Evolutionary conservation across 1,140 invertebrate genomes (phyloP), one percentile per base, ranked within the genome.

Genomic region (Polypedilum pembai): DNA sequence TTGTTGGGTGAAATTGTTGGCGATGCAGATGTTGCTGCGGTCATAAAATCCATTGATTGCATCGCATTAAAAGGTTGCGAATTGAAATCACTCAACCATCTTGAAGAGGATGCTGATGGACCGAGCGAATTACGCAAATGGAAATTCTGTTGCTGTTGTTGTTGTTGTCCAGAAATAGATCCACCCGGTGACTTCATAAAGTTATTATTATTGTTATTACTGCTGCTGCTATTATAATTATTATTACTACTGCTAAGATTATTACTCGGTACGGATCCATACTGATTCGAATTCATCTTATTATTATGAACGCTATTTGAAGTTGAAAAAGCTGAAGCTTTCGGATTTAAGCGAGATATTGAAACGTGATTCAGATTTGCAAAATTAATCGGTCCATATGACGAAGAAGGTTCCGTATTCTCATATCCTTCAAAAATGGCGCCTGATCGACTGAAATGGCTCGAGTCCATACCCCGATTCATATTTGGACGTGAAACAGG

Each of bases 271-370:
- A 76, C 15, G 77, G 78, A n/a, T 78, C 76, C 21, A 76, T n/a
- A 41, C 73, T 56, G 40, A 45, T 72, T n/a, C 41, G 74, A 33
- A 63, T 72, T 76, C 72, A 66, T 33, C 18, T 63, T 73, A 20
- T 74, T 41, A 73, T 73, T 63, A 56, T 74, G n/a, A 75, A 75
- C 65, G 75, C 76, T 74, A 74, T 76, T 33, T 74, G 74, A 65
- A 40, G 74, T 73, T 0, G 87, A 87, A 78, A 93, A 94, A 78
- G 92, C 90, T 4, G 91, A 91, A 3, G 91, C 91, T 78, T 92
- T 87, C 0, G 91, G 91, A 83, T 94, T 94, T 40, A 94, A 83
- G 76, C 91, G 85, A 40, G 90, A 92, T 83, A 87, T 86, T 76
- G 83, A 86, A 17, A 86, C 85, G 73, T 80, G 86, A 74, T 75